Evolutionary conservation across 2,113 vertebrate genomes (phyloP).

Genomic region (Synchiropus splendidus): DNA sequence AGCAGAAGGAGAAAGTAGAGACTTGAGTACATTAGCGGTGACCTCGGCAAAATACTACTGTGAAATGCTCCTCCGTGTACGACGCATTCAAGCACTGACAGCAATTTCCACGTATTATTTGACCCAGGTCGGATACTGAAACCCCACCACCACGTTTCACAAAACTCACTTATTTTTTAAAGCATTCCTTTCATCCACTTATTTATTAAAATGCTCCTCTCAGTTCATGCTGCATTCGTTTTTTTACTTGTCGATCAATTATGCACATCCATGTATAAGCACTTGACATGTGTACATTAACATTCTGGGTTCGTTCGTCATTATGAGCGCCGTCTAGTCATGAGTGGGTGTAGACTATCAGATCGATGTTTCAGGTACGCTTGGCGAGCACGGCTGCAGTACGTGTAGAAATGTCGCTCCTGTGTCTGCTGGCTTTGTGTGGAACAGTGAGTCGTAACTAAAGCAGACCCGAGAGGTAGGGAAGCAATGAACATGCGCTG

Average conservation of each 20-base stretch:
- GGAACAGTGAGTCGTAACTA: conserved; percentile 31
- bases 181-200: conserved; percentile 14
- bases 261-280: conserved; percentile 35
- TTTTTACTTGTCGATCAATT: conserved; percentile 5
- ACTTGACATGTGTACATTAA: conserved; percentile 49
- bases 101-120: conserved; percentile 40
- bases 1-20: conserved; percentile 92
- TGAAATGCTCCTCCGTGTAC: conserved; percentile 31
- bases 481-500: conserved; percentile 15
- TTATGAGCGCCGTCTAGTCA: conserved; percentile 36
- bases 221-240: too few relatives aligned
- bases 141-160: too few relatives aligned
- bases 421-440: conserved; percentile 32
- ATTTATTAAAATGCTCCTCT: not conserved
- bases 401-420: conserved; percentile 37
- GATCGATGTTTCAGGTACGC: conserved; percentile 48
- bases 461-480: conserved; percentile 25
- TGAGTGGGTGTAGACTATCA: conserved; percentile 20
- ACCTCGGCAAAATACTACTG: conserved; percentile 41
- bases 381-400: conserved; percentile 40
- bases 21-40: conserved; percentile 62
- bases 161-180: conserved; percentile 17
- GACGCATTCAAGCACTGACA: conserved; percentile 23
- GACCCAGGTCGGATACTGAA: conserved; percentile 21
- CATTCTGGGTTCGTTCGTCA: conserved; percentile 39